Evolutionary conservation across 1,140 invertebrate genomes (phyloP).

Genomic region (Arion vulgaris): DNA sequence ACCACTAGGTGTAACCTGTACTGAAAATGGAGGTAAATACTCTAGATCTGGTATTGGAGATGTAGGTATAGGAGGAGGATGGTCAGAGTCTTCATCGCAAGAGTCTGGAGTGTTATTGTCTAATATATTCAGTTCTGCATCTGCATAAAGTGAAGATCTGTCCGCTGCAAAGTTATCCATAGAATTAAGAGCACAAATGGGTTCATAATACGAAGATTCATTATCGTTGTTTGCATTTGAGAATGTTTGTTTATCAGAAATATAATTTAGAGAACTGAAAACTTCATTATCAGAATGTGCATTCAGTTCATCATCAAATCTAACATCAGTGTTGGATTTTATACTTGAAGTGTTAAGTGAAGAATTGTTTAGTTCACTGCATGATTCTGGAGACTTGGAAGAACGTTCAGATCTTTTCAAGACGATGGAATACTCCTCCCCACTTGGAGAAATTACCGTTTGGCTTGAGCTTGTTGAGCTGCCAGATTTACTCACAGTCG

Average conservation of each 20-base stretch:
- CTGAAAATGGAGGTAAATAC: background rate
- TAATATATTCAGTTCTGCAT: background rate
- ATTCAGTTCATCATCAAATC: background rate
- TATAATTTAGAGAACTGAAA: background rate
- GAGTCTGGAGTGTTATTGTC: background rate
- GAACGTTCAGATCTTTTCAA: constrained; percentile 24
- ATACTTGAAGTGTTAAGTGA: background rate
- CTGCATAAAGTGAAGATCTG: background rate
- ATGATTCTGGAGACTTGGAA: constrained; percentile 9
- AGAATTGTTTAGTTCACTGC: background rate
- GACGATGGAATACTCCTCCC: constrained; percentile 26
- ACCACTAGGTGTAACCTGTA: background rate
- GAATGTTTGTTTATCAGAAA: background rate
- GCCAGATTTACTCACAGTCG: background rate
- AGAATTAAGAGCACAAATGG: background rate
- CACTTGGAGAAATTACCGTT: constrained; percentile 6
- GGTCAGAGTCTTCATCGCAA: background rate
- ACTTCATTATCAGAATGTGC: background rate
- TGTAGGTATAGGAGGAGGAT: constrained; percentile 9
- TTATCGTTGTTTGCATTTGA: background rate
- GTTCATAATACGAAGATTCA: background rate
- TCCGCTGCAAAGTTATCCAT: background rate
- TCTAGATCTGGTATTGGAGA: constrained; percentile 15
- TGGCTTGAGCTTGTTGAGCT: background rate
- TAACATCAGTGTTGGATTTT: background rate